phyloP scores from a whole-genome alignment of 1,140 invertebrate species.

The Cyphomyrmex costatus region DNA sequence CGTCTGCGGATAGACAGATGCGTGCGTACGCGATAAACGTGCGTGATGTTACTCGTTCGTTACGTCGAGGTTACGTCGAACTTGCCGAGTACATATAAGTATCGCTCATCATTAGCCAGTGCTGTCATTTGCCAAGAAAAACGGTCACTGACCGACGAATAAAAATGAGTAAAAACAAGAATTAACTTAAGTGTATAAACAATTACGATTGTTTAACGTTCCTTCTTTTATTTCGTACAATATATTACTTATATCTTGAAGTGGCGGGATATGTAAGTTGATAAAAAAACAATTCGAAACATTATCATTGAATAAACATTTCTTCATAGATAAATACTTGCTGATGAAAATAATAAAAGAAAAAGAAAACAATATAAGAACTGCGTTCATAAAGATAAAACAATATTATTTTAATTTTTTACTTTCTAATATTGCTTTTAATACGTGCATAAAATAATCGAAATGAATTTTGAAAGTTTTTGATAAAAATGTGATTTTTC shows the following conservation, averaged over 20 bases:
- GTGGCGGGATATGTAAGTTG: too few relatives aligned
- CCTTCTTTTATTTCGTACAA: background rate
- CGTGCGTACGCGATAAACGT: background rate
- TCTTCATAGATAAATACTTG: background rate
- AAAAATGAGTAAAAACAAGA: background rate
- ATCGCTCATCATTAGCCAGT: background rate
- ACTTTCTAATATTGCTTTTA: too few relatives aligned
- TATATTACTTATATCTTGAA: background rate
- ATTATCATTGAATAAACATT: background rate
- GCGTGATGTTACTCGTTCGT: constrained; percentile 38
- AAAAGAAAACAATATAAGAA: background rate
- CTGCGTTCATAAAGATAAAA: too few relatives aligned
- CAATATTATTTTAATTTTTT: too few relatives aligned
- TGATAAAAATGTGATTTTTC: background rate
- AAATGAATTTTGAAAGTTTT: background rate
- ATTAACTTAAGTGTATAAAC: too few relatives aligned
- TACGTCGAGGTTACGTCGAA: constrained; percentile 49
- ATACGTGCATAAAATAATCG: background rate
- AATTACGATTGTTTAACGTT: background rate
- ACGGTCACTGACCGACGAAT: background rate
- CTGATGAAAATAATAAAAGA: background rate
- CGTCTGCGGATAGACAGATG: background rate
- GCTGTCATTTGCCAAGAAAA: background rate
- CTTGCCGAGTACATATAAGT: background rate
- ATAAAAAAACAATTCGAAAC: background rate